Percentiles rank a stretch among this genome's conserved stretches.
Evolutionary conservation across 2,888 invertebrate species (phyloP).

Genomic region (Amblyjoppa fuscipennis): DNA sequence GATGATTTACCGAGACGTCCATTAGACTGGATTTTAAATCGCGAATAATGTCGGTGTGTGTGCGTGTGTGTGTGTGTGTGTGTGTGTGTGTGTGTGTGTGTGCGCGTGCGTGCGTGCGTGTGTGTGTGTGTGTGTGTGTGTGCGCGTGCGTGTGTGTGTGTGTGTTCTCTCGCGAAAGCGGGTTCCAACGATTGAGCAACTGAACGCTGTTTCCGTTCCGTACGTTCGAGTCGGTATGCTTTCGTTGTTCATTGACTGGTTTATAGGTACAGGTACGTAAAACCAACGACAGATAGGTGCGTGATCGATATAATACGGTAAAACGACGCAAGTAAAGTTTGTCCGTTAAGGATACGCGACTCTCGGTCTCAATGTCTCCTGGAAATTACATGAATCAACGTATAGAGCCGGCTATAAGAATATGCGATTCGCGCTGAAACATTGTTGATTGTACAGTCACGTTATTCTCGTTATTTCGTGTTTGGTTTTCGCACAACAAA

Average conservation of each 20-base stretch:
- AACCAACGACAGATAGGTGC: slow-evolving; percentile 22
- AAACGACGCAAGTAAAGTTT: background rate
- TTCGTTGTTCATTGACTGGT: slow-evolving; percentile 18
- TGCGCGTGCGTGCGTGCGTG: no score
- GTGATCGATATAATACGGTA: slow-evolving; percentile 9
- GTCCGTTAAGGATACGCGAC: background rate
- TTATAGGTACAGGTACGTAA: slow-evolving; percentile 2
- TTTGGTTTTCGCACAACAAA: background rate
- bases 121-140: background rate
- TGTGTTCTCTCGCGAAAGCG: background rate
- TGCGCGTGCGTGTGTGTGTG: background rate
- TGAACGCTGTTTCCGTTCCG: background rate
- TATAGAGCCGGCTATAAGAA: slow-evolving; percentile 12
- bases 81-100: background rate
- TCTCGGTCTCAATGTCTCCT: slow-evolving; percentile 7
- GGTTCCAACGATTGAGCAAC: slow-evolving; percentile 19
- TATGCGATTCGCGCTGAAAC: background rate
- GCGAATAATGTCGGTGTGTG: background rate
- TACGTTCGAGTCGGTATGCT: slow-evolving; percentile 7
- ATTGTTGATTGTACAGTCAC: slow-evolving; percentile 41
- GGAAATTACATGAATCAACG: slow-evolving; percentile 45
- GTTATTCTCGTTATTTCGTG: slow-evolving; percentile 17
- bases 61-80: no score
- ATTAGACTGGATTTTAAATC: background rate
- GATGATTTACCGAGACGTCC: background rate